Evolutionary conservation across 2,888 invertebrate species (phyloP).

Genomic region (Himalopsyche tibetana): DNA sequence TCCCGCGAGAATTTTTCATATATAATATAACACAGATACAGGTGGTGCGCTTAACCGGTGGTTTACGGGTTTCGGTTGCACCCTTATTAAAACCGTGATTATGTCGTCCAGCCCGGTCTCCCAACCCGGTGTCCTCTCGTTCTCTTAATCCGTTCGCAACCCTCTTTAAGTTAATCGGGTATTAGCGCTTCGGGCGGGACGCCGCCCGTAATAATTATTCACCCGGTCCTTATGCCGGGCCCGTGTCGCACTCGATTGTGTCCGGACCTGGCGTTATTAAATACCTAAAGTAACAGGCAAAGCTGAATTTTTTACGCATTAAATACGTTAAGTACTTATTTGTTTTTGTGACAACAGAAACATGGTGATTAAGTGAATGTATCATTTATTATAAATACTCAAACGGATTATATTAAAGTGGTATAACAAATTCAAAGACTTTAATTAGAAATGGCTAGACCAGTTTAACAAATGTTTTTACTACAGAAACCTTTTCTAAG

Average conservation of each 20-base stretch:
- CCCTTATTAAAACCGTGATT: constrained; percentile 34
- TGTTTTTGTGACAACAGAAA: too few species aligned
- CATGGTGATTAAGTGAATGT: too few species aligned
- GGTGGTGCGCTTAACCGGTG: constrained; percentile 24
- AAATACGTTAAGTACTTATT: too few species aligned
- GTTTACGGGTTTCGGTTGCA: constrained; percentile 16
- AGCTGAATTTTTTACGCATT: too few species aligned
- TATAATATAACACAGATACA: neutral
- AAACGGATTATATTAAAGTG: too few species aligned
- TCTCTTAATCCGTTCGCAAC: constrained; percentile 17
- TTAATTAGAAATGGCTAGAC: too few species aligned
- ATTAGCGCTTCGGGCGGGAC: constrained; percentile 29
- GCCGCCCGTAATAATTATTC: constrained; percentile 18
- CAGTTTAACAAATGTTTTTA: too few species aligned
- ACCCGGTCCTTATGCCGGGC: neutral
- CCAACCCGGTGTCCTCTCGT: neutral
- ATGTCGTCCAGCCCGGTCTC: constrained; percentile 23
- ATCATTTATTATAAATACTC: too few species aligned
- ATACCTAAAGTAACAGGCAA: neutral
- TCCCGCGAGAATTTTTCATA: constrained; percentile 3
- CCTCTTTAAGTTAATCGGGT: constrained; percentile 34
- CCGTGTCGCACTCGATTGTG: neutral
- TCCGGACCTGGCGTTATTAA: constrained; percentile 8
- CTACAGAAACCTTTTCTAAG: too few species aligned
- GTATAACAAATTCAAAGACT: too few species aligned